These are phyloP conservation scores for Troilus luridus DNA, from an alignment of 2,888 invertebrate genomes.

Conservation along the genomic window DNA sequence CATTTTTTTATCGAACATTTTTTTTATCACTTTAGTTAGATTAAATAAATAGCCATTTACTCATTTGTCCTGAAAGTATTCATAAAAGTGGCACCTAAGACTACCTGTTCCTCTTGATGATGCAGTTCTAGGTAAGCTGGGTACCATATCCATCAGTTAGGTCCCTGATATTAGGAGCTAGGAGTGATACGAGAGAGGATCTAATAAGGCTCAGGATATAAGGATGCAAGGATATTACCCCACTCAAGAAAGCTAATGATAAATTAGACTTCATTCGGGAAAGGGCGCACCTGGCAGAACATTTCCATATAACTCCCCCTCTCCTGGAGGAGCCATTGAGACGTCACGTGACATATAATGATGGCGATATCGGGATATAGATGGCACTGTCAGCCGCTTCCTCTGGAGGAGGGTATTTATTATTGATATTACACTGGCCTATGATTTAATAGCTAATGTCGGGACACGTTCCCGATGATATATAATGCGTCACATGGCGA, in stretches of 20 bases:
- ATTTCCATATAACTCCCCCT: constrained; percentile 21
- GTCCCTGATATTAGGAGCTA: neutral
- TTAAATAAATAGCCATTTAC: neutral
- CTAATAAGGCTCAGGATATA: constrained; percentile 11
- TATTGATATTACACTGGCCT: constrained; percentile 15
- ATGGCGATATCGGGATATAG: constrained; percentile 36
- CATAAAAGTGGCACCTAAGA: neutral
- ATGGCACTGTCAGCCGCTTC: constrained; percentile 26
- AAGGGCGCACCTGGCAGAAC: neutral
- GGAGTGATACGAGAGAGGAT: constrained; percentile 28
- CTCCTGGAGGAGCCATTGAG: neutral
- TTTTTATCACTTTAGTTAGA: no score
- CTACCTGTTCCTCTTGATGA: neutral
- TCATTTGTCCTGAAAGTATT: neutral
- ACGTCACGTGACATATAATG: constrained; percentile 44
- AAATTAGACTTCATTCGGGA: constrained; percentile 3
- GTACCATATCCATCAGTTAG: constrained; percentile 22
- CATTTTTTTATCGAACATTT: no score
- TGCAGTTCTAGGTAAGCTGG: neutral
- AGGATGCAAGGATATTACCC: constrained; percentile 18
- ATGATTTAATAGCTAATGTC: constrained; percentile 38
- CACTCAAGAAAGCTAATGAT: constrained; percentile 43
- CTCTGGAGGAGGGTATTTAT: neutral
- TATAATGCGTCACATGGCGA: neutral
- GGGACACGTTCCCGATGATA: neutral